These are phyloP conservation scores for Radopholus similis DNA, from an alignment of 1,140 invertebrate species.

Conservation along the genomic window DNA sequence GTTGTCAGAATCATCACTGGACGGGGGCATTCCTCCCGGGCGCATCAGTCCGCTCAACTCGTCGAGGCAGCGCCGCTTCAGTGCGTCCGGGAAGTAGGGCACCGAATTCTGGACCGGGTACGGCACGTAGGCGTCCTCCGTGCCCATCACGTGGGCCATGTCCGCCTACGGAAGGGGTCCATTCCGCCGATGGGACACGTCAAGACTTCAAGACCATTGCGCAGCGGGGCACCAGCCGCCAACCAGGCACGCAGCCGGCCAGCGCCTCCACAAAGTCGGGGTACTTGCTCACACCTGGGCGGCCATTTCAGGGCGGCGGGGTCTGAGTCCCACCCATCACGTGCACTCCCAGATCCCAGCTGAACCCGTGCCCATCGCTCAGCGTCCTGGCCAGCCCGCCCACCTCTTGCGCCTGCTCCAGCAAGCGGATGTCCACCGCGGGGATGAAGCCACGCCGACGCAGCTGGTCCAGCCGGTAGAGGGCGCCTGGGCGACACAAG, in stretches of 20 bases:
- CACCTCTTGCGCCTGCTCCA: slow-evolving; percentile 30
- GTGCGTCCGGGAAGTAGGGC: slow-evolving; percentile 31
- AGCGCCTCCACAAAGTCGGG: slow-evolving; percentile 28
- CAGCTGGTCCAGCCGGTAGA: no score
- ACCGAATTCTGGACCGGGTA: slow-evolving; percentile 45
- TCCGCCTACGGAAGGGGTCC: slow-evolving; percentile 28
- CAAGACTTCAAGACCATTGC: no score
- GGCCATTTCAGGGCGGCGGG: not conserved
- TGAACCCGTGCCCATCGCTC: slow-evolving; percentile 30
- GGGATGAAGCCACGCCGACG: no score
- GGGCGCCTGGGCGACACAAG: no score
- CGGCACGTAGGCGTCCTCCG: slow-evolving; percentile 25
- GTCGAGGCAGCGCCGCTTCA: slow-evolving; percentile 32
- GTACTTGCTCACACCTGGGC: slow-evolving; percentile 13
- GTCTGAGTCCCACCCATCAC: slow-evolving; percentile 26
- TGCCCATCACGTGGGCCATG: slow-evolving; percentile 30
- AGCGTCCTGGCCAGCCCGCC: slow-evolving; percentile 38
- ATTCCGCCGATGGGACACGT: not conserved
- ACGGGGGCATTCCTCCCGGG: not conserved
- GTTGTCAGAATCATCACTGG: slow-evolving; percentile 22
- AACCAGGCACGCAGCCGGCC: slow-evolving; percentile 27
- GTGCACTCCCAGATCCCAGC: slow-evolving; percentile 43
- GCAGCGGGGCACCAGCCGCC: slow-evolving; percentile 23
- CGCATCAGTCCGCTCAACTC: slow-evolving; percentile 27
- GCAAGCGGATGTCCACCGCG: slow-evolving; percentile 19